Evolutionary conservation across 2,113 vertebrate species (phyloP).

Genomic region (Emydocephalus ijimae): DNA sequence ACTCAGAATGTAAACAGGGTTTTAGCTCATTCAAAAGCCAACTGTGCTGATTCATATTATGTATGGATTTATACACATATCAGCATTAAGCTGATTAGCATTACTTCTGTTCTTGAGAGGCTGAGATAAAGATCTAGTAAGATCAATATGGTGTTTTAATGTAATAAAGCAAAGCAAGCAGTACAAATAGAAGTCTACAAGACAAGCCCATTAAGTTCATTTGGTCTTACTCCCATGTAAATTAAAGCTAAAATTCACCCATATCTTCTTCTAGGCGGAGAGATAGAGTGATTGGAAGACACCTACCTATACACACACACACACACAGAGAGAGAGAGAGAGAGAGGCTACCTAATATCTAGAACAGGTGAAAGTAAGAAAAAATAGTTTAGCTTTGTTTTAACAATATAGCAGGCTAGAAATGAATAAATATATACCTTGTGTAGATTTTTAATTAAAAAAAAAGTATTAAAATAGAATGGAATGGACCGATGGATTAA

Average conservation of each 20-base stretch:
- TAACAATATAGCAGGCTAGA: not conserved
- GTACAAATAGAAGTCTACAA: not conserved
- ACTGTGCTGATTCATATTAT: constrained; percentile 58
- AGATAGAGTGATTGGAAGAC: not conserved
- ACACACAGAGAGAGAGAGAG: too few species aligned
- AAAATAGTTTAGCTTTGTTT: not conserved
- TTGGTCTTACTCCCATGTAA: not conserved
- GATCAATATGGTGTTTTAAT: constrained; percentile 32
- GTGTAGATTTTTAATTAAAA: not conserved
- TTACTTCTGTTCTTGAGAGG: constrained; percentile 60
- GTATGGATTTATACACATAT: constrained; percentile 55
- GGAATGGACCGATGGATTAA: not conserved
- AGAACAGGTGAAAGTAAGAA: not conserved
- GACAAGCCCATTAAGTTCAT: not conserved
- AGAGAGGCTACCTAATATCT: not conserved
- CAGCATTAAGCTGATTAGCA: constrained; percentile 60
- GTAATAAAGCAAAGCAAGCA: not conserved
- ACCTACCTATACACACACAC: not conserved
- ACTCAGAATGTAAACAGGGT: constrained; percentile 64
- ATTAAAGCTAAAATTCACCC: not conserved
- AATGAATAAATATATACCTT: not conserved
- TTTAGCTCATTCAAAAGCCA: constrained; percentile 67
- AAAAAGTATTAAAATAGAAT: not conserved
- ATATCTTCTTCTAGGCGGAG: not conserved
- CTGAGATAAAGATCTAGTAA: constrained; percentile 40